A percentile compares a stretch with the other conserved stretches of the same genome.
These are phyloP conservation scores for Ellobium chinense DNA, from an alignment of 2,888 invertebrate species.

Conservation along the genomic window DNA sequence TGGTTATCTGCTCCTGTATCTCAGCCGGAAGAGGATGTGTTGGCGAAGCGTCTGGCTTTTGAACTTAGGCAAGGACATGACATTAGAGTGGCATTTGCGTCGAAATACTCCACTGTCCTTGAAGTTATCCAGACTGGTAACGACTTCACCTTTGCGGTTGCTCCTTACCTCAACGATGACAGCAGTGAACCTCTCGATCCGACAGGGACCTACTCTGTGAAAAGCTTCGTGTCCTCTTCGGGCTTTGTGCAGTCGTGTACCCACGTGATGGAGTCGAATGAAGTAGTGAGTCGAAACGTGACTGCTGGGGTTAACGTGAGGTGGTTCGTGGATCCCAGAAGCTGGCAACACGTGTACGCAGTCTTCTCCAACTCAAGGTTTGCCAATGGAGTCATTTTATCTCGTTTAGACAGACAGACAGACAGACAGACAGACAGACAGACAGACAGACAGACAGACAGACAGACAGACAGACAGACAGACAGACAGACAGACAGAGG, in stretches of 20 bases:
- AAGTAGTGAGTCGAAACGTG: neutral
- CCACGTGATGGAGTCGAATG: slow-evolving; percentile 13
- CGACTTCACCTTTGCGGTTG: neutral
- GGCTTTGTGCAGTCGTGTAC: neutral
- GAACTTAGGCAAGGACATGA: neutral
- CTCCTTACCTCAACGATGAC: neutral
- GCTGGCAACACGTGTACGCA: slow-evolving; percentile 8
- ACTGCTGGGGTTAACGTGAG: neutral
- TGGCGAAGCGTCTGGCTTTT: neutral
- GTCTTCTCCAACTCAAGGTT: slow-evolving; percentile 27
- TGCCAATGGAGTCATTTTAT: no score
- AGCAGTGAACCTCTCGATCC: neutral
- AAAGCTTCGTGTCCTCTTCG: neutral
- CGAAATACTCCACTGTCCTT: neutral
- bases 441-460: no score
- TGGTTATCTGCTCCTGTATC: neutral
- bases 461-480: no score
- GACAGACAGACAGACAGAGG: no score
- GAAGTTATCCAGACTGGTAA: neutral
- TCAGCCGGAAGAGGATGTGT: neutral
- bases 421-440: no score
- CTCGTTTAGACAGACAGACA: no score
- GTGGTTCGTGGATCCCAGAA: slow-evolving; percentile 13
- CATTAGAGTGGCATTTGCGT: neutral
- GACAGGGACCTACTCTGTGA: neutral